These are phyloP conservation scores for Quiscalus mexicanus DNA, from an alignment of 2,113 vertebrate species.

Conservation along the genomic window DNA sequence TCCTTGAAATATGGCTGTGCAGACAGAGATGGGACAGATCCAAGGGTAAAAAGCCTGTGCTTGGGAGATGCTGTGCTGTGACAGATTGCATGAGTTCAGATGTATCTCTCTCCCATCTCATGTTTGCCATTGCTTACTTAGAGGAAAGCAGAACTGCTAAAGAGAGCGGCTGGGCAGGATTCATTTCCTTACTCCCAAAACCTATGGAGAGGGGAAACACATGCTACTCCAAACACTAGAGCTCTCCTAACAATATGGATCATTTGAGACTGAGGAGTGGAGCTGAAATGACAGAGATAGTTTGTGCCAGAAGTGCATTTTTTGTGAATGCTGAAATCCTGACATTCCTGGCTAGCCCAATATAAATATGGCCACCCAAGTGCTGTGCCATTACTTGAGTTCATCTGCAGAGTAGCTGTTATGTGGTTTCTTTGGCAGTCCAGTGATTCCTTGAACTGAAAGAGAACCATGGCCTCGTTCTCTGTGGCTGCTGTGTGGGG, in stretches of 20 bases:
- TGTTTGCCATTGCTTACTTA: conserved; percentile 27
- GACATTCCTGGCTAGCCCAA: conserved; percentile 61
- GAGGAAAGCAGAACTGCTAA: not conserved
- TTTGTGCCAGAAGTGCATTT: conserved; percentile 60
- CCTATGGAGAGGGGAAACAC: not conserved
- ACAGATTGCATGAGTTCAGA: conserved; percentile 28
- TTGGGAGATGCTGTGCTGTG: not conserved
- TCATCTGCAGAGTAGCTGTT: conserved; percentile 29
- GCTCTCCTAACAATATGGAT: conserved; percentile 43
- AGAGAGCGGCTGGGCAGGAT: not conserved
- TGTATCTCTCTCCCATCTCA: conserved; percentile 4
- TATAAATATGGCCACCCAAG: conserved; percentile 71
- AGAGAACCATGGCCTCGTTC: not conserved
- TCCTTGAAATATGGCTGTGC: conserved; percentile 30
- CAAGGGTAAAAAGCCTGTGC: conserved; percentile 46
- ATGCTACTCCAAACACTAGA: not conserved
- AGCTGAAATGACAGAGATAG: conserved; percentile 47
- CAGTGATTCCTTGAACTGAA: not conserved
- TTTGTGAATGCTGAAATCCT: conserved; percentile 62
- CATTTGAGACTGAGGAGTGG: conserved; percentile 43
- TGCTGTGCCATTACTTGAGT: conserved; percentile 48
- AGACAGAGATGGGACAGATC: conserved; percentile 39
- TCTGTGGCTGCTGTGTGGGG: not conserved
- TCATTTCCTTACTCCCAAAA: not conserved
- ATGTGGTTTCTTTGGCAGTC: conserved; percentile 44